phyloP scores from a whole-genome alignment of 2,797 vertebrate species.

The Chelon auratus region DNA sequence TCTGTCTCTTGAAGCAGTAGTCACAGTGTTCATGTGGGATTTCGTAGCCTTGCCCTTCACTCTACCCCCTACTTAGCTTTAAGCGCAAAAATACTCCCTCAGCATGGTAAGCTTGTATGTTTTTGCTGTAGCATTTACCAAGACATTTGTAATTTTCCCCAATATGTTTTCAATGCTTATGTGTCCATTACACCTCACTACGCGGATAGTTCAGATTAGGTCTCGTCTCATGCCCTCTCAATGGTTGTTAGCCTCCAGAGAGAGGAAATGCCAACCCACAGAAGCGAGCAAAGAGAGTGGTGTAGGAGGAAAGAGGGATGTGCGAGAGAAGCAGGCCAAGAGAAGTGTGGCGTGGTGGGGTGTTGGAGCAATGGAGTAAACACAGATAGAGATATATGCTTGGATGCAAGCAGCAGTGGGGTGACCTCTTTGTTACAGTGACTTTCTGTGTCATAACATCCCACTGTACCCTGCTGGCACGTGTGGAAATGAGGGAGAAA shows the following conservation, averaged over 20 bases:
- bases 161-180: slow-evolving; percentile 27
- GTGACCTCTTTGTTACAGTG: slow-evolving; percentile 61
- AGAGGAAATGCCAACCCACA: slow-evolving; percentile 38
- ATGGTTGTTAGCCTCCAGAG: slow-evolving; percentile 29
- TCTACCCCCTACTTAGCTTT: background rate
- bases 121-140: background rate
- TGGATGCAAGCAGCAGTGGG: slow-evolving; percentile 34
- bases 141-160: slow-evolving; percentile 10
- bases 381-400: slow-evolving; percentile 38
- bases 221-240: slow-evolving; percentile 34
- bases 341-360: slow-evolving; percentile 2
- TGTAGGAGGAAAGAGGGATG: slow-evolving; percentile 37
- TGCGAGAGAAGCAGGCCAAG: slow-evolving; percentile 19
- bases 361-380: slow-evolving; percentile 47
- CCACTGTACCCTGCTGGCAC: slow-evolving; percentile 32
- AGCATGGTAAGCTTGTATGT: background rate
- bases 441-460: slow-evolving; percentile 52
- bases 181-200: slow-evolving; percentile 33
- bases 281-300: slow-evolving; percentile 22
- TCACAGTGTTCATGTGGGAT: slow-evolving; percentile 6
- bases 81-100: slow-evolving; percentile 20
- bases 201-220: slow-evolving; percentile 17
- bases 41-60: slow-evolving; percentile 17
- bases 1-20: slow-evolving; percentile 12
- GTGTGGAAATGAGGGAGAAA: slow-evolving; percentile 33